Base-by-base conservation (phyloP, 2,888 invertebrate species). In the Polylopha cassiicola region DNA sequence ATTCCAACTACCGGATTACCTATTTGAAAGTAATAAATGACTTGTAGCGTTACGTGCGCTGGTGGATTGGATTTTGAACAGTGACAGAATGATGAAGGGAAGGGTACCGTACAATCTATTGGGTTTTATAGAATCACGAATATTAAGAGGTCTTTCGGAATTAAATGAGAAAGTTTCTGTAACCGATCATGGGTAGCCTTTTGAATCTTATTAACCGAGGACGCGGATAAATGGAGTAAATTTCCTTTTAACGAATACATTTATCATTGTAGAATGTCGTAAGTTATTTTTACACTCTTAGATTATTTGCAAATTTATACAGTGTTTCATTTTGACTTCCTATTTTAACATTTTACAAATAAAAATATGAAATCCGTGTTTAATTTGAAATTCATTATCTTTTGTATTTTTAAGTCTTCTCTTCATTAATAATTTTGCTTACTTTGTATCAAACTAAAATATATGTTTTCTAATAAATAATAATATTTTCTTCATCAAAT, bases 51-150 rank as follows among this genome's bases (percentile, higher is more conserved):
- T 48, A 56, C 55, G 39, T 48, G 39, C 37, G 44, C 48, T 33
- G 33, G 44, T 44, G 51, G 58, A 65, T 66, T 62, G 55, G 59
- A 59, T 63, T 65, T 58, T 59, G 58, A 63, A 66, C 63, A 59
- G 58, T 60, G 68, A 61, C 66, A 66, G 61, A 33, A 53, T 66
- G 69, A 67, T 67, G 60, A 61, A 64, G 53, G 54, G 54, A 54
- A 53, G 56, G 61, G 58, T 55, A 44, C 50, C 53, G 9, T 34
- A 34, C 34, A 42, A 42, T 42, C 23, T 39, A 42, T 39, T 27
- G 37, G 39, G 23, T 37, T 43, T 39, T 47, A 39, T 36, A 23
- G 43, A 32, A 46, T 44, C 47, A 46, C 44, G 42, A 24, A 39
- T 38, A 27, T 36, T 39, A 27, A 11, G 30, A 26, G 7, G 37